Percentiles rank a stretch among this genome's conserved stretches.
Conservation (phyloP, 1,140 invertebrate species). For the Brachionus koreanus region DNA sequence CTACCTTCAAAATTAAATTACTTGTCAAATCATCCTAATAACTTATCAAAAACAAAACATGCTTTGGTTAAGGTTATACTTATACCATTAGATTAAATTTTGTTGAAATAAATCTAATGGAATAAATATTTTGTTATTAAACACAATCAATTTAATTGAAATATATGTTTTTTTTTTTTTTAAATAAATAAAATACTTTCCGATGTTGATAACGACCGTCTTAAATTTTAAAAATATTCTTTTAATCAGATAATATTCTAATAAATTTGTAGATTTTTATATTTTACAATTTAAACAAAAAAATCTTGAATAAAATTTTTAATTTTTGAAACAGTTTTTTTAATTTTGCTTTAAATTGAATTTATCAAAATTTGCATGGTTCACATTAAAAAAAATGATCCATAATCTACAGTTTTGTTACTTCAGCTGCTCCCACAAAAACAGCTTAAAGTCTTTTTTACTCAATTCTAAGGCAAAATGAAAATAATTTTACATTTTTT, state of each 20-base stretch:
- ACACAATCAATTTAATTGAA: conserved; percentile 30
- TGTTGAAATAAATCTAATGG: background rate
- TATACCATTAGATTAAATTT: conserved; percentile 5
- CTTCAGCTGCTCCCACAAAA: too few species aligned
- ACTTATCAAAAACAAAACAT: background rate
- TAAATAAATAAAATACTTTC: background rate
- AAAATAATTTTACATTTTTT: too few species aligned
- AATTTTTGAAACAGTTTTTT: too few species aligned
- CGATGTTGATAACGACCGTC: background rate
- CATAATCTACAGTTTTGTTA: too few species aligned
- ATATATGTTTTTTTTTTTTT: background rate
- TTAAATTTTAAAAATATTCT: background rate
- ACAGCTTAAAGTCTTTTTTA: too few species aligned
- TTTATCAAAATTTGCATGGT: too few species aligned
- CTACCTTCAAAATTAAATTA: background rate
- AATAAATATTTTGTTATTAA: background rate
- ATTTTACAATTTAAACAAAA: background rate
- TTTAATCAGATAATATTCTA: background rate
- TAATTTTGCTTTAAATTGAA: too few species aligned
- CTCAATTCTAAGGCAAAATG: too few species aligned
- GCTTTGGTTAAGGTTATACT: background rate
- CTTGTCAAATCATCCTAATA: background rate
- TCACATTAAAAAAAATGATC: too few species aligned
- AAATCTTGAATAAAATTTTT: background rate
- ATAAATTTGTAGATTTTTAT: background rate